These are phyloP conservation scores for Novumbra hubbsi DNA, from an alignment of 2,797 vertebrate genomes.

Conservation along the genomic window DNA sequence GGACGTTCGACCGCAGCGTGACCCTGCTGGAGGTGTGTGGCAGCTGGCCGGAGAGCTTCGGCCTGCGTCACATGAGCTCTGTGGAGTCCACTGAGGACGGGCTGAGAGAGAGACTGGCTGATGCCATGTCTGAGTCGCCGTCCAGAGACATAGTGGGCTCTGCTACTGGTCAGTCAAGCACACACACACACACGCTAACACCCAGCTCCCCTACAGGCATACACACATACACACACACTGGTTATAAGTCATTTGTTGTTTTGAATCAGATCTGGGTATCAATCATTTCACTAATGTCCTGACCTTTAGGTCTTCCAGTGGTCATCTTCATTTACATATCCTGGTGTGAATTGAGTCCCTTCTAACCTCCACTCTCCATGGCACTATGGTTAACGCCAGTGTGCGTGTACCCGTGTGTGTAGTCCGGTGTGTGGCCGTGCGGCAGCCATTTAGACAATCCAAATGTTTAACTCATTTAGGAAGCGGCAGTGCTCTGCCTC, in stretches of 20 bases:
- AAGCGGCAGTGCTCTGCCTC: conserved; percentile 72
- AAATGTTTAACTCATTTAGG: conserved; percentile 86
- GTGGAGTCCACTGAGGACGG: conserved; percentile 90
- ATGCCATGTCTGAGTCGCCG: conserved; percentile 97
- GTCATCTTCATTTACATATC: neutral
- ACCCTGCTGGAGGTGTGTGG: conserved; percentile 96
- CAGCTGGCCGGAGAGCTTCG: conserved; percentile 97
- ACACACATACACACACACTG: neutral
- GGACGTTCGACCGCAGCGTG: conserved; percentile 92
- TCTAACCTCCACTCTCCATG: neutral
- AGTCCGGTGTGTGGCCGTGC: conserved; percentile 34
- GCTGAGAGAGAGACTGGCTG: conserved; percentile 91
- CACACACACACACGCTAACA: conserved; percentile 1
- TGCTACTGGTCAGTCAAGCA: conserved; percentile 84
- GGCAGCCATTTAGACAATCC: conserved; percentile 67
- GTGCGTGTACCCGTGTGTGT: conserved; percentile 20
- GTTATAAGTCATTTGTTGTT: neutral
- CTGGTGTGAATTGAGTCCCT: neutral
- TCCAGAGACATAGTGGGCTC: conserved; percentile 90
- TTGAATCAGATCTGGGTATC: neutral
- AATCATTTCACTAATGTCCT: neutral
- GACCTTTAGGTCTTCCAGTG: neutral
- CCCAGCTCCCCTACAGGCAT: neutral
- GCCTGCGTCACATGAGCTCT: conserved; percentile 87
- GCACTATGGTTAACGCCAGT: neutral